Percentiles rank a stretch among this genome's conserved stretches.
phyloP scores from a whole-genome alignment of 2,888 invertebrate genomes.

The Orthonychiurus folsomi region DNA sequence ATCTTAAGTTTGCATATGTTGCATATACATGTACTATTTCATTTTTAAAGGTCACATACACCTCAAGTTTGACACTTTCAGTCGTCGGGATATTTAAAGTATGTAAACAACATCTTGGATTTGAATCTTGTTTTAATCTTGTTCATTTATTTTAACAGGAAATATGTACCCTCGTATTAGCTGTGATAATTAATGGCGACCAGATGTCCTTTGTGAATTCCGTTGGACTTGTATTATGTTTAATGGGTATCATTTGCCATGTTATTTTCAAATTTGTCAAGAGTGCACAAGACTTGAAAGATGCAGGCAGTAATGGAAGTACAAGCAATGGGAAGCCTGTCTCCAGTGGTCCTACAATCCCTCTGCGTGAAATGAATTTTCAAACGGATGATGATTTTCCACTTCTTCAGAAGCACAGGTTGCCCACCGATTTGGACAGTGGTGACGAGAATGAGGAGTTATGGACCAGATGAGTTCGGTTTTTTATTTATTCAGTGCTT shows the following conservation, averaged over 20 bases:
- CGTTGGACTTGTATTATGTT: constrained; percentile 73
- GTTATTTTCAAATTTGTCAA: constrained; percentile 57
- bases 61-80: constrained; percentile 91
- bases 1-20: too few relatives aligned
- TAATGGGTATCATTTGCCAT: constrained; percentile 79
- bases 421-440: neutral
- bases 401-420: neutral
- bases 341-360: neutral
- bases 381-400: constrained; percentile 8
- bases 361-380: neutral
- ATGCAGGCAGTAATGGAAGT: neutral
- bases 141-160: constrained; percentile 74
- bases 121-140: too few relatives aligned
- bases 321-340: neutral
- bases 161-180: constrained; percentile 79
- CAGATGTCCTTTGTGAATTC: constrained; percentile 71
- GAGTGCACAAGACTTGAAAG: constrained; percentile 22
- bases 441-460: neutral
- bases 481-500: too few relatives aligned
- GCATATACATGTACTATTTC: too few relatives aligned
- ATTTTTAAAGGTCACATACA: too few relatives aligned
- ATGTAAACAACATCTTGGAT: too few relatives aligned
- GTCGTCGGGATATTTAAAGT: constrained; percentile 96
- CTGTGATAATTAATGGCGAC: constrained; percentile 79
- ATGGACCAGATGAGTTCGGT: neutral